phyloP scores from a whole-genome alignment of 2,113 vertebrate species.

The Uropsilus gracilis region DNA sequence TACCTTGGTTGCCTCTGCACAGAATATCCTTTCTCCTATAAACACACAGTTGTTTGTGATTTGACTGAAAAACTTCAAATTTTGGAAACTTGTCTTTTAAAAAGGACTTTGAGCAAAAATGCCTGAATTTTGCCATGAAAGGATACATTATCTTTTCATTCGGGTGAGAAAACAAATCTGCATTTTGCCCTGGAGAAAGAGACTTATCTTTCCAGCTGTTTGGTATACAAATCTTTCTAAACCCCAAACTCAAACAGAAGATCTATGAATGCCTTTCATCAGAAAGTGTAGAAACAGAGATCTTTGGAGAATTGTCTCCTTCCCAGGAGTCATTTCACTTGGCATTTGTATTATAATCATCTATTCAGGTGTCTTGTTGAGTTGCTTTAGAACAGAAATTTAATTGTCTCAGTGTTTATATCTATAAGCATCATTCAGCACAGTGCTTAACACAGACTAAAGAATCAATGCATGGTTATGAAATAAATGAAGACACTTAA shows the following conservation, averaged over 20 bases:
- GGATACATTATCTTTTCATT: not conserved
- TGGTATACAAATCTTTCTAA: not conserved
- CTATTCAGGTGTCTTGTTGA: conserved; percentile 1
- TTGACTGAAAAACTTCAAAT: not conserved
- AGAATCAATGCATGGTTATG: not conserved
- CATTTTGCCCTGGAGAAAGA: not conserved
- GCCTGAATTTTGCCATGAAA: not conserved
- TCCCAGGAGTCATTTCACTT: not conserved
- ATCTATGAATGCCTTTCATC: not conserved
- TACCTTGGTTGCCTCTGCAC: not conserved
- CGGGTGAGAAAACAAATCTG: not conserved
- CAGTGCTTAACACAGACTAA: not conserved
- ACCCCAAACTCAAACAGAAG: conserved; percentile 16
- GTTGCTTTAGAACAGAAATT: conserved; percentile 21
- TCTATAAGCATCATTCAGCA: not conserved
- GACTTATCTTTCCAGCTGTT: not conserved
- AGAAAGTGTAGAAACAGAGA: not conserved
- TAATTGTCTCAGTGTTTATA: not conserved
- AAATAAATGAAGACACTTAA: conserved; percentile 3
- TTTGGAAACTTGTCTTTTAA: not conserved
- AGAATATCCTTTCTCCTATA: not conserved
- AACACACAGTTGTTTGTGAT: not conserved
- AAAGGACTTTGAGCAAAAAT: not conserved
- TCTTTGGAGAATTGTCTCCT: not conserved
- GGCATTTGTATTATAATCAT: conserved; percentile 37